Evolutionary conservation across 2,888 invertebrate species (phyloP).

Genomic region (Pterostichus niger): DNA sequence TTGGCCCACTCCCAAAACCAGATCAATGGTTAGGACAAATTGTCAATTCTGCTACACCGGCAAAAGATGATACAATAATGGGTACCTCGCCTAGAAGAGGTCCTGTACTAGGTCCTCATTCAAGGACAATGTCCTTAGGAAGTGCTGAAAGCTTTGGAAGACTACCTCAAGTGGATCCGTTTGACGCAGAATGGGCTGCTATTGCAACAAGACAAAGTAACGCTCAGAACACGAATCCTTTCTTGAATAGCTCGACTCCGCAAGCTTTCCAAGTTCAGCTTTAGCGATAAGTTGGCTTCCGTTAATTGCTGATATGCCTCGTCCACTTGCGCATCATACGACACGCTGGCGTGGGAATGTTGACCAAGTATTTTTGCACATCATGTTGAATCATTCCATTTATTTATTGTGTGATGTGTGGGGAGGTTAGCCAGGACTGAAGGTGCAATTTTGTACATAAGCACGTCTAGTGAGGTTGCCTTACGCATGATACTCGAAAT

Average conservation of each 20-base stretch:
- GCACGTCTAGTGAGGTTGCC: slow-evolving; percentile 28
- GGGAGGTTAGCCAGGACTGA: slow-evolving; percentile 73
- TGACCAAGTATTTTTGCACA: not conserved
- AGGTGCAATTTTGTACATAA: slow-evolving; percentile 75
- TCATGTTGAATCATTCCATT: slow-evolving; percentile 3
- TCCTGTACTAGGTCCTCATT: slow-evolving; percentile 77
- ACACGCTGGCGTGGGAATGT: slow-evolving; percentile 47
- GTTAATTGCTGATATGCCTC: not conserved
- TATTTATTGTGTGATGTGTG: not conserved
- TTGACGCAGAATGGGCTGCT: slow-evolving; percentile 92
- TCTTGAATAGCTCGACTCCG: slow-evolving; percentile 78
- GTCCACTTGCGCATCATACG: not conserved
- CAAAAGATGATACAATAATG: slow-evolving; percentile 71
- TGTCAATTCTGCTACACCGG: slow-evolving; percentile 80
- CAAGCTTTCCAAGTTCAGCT: slow-evolving; percentile 82
- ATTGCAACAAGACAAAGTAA: slow-evolving; percentile 79
- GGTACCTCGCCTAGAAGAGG: slow-evolving; percentile 79
- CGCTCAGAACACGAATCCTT: slow-evolving; percentile 82
- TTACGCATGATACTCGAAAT: slow-evolving; percentile 8
- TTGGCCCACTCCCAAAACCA: slow-evolving; percentile 83
- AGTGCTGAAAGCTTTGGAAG: slow-evolving; percentile 74
- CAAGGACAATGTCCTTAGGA: slow-evolving; percentile 81
- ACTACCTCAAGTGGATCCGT: slow-evolving; percentile 81
- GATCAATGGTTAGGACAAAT: slow-evolving; percentile 91
- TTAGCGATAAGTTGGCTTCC: slow-evolving; percentile 74